Evolutionary conservation across 2,113 vertebrate species (phyloP).

Genomic region (Athene cunicularia): DNA sequence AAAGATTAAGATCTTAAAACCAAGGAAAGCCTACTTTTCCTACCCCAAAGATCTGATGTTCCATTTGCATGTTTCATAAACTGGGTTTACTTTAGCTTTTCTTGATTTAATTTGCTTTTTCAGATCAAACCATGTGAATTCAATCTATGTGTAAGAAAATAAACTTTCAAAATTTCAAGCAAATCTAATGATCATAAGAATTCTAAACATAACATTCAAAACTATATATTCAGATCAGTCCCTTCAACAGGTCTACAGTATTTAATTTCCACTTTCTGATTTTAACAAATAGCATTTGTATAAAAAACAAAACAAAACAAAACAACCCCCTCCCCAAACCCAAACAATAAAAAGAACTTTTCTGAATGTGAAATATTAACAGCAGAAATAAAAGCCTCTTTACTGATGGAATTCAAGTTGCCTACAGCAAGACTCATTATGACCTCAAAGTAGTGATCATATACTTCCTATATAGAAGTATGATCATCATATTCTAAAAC

Average conservation of each 20-base stretch:
- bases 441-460: constrained; percentile 24
- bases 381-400: background rate
- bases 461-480: background rate
- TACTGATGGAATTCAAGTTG: background rate
- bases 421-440: background rate
- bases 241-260: background rate
- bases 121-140: background rate
- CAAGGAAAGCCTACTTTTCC: background rate
- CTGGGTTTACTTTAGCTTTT: background rate
- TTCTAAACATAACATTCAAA: background rate
- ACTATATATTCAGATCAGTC: background rate
- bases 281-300: background rate
- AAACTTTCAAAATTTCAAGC: background rate
- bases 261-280: background rate
- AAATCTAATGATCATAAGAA: background rate
- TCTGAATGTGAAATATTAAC: background rate
- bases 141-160: background rate
- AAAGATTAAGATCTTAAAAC: background rate
- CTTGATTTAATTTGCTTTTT: background rate
- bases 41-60: background rate
- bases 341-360: rapidly evolving
- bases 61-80: background rate
- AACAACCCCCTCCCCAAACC: no score
- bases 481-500: background rate
- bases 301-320: background rate